phyloP scores from a whole-genome alignment of 2,113 vertebrate genomes.

The Takifugu bimaculatus region DNA sequence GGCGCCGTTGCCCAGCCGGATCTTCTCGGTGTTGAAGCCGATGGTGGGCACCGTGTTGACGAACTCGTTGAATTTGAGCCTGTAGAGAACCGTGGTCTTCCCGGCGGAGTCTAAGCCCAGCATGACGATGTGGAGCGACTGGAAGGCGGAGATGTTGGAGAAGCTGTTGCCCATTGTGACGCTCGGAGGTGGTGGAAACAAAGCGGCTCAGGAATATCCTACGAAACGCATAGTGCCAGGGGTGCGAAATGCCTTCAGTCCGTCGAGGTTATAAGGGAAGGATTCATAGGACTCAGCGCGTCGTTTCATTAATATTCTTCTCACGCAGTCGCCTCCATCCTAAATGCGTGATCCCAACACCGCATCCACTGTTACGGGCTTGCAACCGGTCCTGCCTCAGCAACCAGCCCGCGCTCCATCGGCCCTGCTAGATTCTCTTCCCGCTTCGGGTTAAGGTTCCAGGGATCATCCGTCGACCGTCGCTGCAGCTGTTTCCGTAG shows the following conservation, averaged over 20 bases:
- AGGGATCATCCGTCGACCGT: too few relatives aligned
- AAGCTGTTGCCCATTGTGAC: slow-evolving; percentile 87
- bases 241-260: too few relatives aligned
- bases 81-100: slow-evolving; percentile 93
- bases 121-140: slow-evolving; percentile 96
- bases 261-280: too few relatives aligned
- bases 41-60: slow-evolving; percentile 98
- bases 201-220: too few relatives aligned
- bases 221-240: too few relatives aligned
- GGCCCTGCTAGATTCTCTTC: too few relatives aligned
- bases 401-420: too few relatives aligned
- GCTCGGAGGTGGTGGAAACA: too few relatives aligned
- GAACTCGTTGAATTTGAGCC: slow-evolving; percentile 95
- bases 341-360: background rate
- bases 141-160: slow-evolving; percentile 88
- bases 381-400: too few relatives aligned
- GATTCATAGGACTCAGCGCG: background rate
- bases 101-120: slow-evolving; percentile 94
- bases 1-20: slow-evolving; percentile 86
- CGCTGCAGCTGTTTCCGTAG: background rate
- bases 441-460: too few relatives aligned
- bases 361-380: too few relatives aligned
- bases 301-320: slow-evolving; percentile 57
- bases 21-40: slow-evolving; percentile 94
- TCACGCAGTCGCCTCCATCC: slow-evolving; percentile 43